A percentile compares a stretch with the other conserved stretches of the same genome.
Evolutionary conservation across 2,888 invertebrate species (phyloP).

Genomic region (Drosophila birchii): DNA sequence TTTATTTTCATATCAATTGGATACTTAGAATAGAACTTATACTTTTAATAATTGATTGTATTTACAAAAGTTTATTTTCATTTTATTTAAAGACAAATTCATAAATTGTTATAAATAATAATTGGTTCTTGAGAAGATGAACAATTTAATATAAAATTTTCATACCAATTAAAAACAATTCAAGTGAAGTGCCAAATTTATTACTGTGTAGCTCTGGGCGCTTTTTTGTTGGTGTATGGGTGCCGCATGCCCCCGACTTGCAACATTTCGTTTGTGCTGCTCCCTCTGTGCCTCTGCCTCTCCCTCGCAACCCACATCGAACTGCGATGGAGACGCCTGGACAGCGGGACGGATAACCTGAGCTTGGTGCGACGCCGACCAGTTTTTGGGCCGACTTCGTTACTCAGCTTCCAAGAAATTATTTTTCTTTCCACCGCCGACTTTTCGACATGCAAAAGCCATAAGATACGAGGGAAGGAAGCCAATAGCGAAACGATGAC

Average conservation of each 20-base stretch:
- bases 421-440: slow-evolving; percentile 43
- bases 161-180: neutral
- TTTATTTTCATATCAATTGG: neutral
- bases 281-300: slow-evolving; percentile 5
- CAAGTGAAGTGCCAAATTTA: neutral
- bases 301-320: slow-evolving; percentile 24
- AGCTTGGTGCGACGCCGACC: slow-evolving; percentile 44
- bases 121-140: neutral
- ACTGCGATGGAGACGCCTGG: slow-evolving; percentile 5
- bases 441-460: slow-evolving; percentile 56
- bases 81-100: neutral
- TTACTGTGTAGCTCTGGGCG: slow-evolving; percentile 1
- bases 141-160: no score
- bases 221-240: slow-evolving; percentile 32
- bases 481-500: slow-evolving; percentile 3
- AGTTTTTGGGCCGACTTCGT: slow-evolving; percentile 48
- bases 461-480: neutral
- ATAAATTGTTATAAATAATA: neutral
- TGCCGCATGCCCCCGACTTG: slow-evolving; percentile 62
- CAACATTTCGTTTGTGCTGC: slow-evolving; percentile 58
- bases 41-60: no score
- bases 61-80: neutral
- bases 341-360: slow-evolving; percentile 27
- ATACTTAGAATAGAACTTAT: neutral
- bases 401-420: slow-evolving; percentile 70